Base-by-base conservation (phyloP, 1,140 invertebrate genomes). In the Drosophila bifasciata region DNA sequence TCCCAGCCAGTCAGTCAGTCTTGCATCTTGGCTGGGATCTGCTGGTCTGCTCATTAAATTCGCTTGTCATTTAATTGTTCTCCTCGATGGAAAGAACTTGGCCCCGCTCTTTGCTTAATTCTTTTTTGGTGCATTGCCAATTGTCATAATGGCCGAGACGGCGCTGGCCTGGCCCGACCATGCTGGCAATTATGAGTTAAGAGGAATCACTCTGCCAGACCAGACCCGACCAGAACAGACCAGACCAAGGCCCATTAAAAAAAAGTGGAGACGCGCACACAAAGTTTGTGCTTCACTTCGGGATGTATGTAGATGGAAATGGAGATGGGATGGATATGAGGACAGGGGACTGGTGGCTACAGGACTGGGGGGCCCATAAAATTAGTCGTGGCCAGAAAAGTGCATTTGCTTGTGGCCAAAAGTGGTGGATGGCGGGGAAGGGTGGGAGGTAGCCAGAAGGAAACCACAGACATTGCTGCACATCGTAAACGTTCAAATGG, bases 51-150 rank as follows among this genome's bases (percentile, higher is more conserved):
- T 76, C 81, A 88, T 86, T 86, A 86, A 81, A 88, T 59, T 75
- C 74, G 64, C 79, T 86, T 86, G 83, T 75, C 81, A 74, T 86
- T 86, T 86, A 86, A 86, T 86, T 86, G 81, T 86, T 86, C 81
- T 80, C 76, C 45, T 66, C 59, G 50, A 23, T 64, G 46, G 51
- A 73, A 57, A 60, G n/a, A 52, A 73, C 48, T 53, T 72, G 66
- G 39, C 16, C 16, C 32, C 48, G 52, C n/a, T 17, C 40, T 60
- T 21, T 58, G 39, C 41, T 40, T 69, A 36, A 15, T 23, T 28
- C 16, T 39, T 46, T 64, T 72, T 77, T 80, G 79, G 64, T 70
- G 68, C 81, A 74, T 67, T 85, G 81, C 81, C 81, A 86, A 86
- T 88, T 88, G 81, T 81, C 83, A 85, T 85, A 86, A 85, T 85